Evolutionary conservation across 2,888 invertebrate species (phyloP).

Genomic region (Scaptodrosophila latifasciaeformis): DNA sequence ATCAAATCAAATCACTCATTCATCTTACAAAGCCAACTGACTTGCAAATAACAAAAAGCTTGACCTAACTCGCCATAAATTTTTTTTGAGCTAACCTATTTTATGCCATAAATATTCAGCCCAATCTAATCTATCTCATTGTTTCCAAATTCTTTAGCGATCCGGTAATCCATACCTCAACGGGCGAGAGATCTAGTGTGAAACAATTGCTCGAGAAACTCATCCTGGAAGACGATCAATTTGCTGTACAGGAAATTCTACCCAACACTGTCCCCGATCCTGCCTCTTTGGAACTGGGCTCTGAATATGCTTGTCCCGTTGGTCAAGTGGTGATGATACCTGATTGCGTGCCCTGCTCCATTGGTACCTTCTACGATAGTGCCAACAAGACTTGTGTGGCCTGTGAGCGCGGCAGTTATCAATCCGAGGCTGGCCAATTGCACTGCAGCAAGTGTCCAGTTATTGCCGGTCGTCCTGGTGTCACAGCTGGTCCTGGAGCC

Average conservation of each 20-base stretch:
- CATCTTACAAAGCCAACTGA: conserved; percentile 17
- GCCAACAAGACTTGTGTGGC: conserved; percentile 86
- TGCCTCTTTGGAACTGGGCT: conserved; percentile 88
- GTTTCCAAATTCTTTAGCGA: conserved; percentile 78
- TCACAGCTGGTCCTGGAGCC: conserved; percentile 90
- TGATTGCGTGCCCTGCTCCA: conserved; percentile 94
- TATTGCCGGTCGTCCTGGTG: conserved; percentile 92
- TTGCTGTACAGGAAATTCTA: conserved; percentile 92
- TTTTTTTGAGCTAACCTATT: conserved; percentile 2
- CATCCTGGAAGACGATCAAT: conserved; percentile 94
- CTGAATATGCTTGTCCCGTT: conserved; percentile 93
- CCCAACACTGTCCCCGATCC: conserved; percentile 97
- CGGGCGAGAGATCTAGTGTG: conserved; percentile 90
- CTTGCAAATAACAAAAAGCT: background rate
- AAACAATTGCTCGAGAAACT: conserved; percentile 90
- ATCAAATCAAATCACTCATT: conserved; percentile 11
- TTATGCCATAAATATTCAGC: too few relatives aligned
- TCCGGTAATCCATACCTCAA: conserved; percentile 90
- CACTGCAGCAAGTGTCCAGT: conserved; percentile 93
- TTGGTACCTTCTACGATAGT: conserved; percentile 90
- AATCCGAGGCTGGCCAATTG: conserved; percentile 92
- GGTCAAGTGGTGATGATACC: conserved; percentile 96
- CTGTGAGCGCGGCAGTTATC: conserved; percentile 93
- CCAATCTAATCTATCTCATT: background rate
- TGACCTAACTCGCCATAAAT: background rate